Evolutionary conservation across 2,888 invertebrate genomes (phyloP).

Genomic region (Synergus laeviventris): DNA sequence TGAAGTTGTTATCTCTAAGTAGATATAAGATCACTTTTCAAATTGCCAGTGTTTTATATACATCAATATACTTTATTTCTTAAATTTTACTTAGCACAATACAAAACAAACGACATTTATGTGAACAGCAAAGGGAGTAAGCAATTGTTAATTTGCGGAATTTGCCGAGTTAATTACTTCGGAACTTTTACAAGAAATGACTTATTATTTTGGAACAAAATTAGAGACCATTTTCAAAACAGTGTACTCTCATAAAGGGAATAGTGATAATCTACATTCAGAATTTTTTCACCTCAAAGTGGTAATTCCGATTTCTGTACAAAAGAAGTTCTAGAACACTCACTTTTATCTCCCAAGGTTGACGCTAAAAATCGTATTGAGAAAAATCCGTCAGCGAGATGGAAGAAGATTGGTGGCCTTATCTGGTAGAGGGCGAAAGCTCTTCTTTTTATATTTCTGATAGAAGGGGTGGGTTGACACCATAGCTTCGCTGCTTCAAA

Average conservation of each 20-base stretch:
- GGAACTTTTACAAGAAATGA: background rate
- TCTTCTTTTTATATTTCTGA: conserved; percentile 35
- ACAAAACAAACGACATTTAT: background rate
- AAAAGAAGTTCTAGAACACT: conserved; percentile 37
- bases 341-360: conserved; percentile 32
- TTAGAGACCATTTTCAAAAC: background rate
- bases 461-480: conserved; percentile 31
- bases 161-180: background rate
- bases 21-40: background rate
- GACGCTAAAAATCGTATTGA: conserved; percentile 27
- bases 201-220: background rate
- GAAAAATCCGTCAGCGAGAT: conserved; percentile 33
- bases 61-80: background rate
- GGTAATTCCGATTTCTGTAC: conserved; percentile 20
- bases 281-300: conserved; percentile 17
- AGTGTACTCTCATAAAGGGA: background rate
- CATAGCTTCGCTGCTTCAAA: conserved; percentile 31
- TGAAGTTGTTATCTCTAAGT: background rate
- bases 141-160: conserved; percentile 7
- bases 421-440: conserved; percentile 22
- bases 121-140: background rate
- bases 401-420: conserved; percentile 21
- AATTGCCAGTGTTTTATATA: background rate
- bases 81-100: background rate
- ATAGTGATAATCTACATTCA: background rate